Percentiles rank a stretch among this genome's conserved stretches.
phyloP scores from a whole-genome alignment of 1,140 invertebrate genomes.

The Musca vetustissima region DNA sequence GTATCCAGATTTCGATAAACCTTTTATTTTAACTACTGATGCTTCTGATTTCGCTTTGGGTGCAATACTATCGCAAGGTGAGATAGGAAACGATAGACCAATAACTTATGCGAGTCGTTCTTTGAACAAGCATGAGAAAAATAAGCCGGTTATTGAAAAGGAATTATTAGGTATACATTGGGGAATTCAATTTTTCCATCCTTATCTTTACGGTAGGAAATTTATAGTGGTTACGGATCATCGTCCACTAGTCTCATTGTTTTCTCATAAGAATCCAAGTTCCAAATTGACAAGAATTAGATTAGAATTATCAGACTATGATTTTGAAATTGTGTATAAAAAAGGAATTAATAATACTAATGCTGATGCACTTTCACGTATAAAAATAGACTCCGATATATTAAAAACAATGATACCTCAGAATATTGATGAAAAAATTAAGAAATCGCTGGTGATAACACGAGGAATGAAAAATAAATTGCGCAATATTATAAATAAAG shows the following conservation, averaged over 20 bases:
- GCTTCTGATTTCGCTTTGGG: too few species aligned
- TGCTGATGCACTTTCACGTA: constrained; percentile 26
- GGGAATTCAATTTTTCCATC: constrained; percentile 55
- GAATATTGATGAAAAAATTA: not conserved
- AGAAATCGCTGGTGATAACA: constrained; percentile 11
- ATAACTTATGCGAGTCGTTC: constrained; percentile 27
- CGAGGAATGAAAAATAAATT: constrained; percentile 4
- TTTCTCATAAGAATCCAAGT: constrained; percentile 55
- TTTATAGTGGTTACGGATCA: constrained; percentile 47
- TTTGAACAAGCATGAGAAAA: constrained; percentile 30
- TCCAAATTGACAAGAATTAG: constrained; percentile 58
- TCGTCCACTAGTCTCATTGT: constrained; percentile 56
- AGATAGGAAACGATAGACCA: constrained; percentile 29
- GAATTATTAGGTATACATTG: constrained; percentile 41
- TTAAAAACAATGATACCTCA: constrained; percentile 7
- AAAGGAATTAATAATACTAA: constrained; percentile 25
- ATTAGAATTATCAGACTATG: constrained; percentile 51
- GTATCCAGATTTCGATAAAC: too few species aligned
- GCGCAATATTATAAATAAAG: not conserved
- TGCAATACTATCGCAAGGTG: too few species aligned
- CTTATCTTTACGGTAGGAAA: constrained; percentile 56
- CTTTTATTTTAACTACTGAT: too few species aligned
- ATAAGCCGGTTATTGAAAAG: constrained; percentile 34
- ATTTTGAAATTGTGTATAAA: constrained; percentile 47
- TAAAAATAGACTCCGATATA: constrained; percentile 16